Evolutionary conservation across 2,113 vertebrate species (phyloP).

Genomic region (Mellivora capensis): DNA sequence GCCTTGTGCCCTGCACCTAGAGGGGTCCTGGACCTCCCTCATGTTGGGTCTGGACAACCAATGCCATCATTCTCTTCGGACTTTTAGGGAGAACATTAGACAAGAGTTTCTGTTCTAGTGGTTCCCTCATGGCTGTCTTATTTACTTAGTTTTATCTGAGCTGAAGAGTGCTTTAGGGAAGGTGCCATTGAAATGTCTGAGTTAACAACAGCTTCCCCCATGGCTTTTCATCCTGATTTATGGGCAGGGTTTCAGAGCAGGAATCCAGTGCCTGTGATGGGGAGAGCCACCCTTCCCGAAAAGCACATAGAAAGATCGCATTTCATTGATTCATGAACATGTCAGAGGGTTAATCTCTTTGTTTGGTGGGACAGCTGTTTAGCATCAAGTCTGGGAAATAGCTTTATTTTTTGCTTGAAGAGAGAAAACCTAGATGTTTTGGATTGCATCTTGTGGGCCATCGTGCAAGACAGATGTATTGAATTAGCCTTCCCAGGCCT

Average conservation of each 20-base stretch:
- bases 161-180: conserved; percentile 22
- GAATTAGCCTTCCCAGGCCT: conserved; percentile 63
- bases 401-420: conserved; percentile 51
- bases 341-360: conserved; percentile 60
- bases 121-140: neutral
- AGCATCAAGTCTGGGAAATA: conserved; percentile 49
- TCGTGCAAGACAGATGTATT: conserved; percentile 67
- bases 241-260: neutral
- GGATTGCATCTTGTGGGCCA: conserved; percentile 55
- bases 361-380: conserved; percentile 67
- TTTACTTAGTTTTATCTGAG: neutral
- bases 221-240: conserved; percentile 28
- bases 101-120: neutral
- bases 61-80: fast-evolving
- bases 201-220: neutral
- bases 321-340: conserved; percentile 61
- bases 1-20: fast-evolving
- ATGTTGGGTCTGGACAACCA: fast-evolving
- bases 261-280: conserved; percentile 30
- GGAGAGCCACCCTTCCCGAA: neutral
- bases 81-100: neutral
- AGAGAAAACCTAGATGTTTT: conserved; percentile 45
- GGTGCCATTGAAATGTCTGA: neutral
- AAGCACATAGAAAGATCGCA: neutral
- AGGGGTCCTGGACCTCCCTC: fast-evolving